Evolutionary conservation across 1,140 invertebrate species (phyloP), one percentile per base, ranked within the genome.

Genomic region (Lepidurus couesii): DNA sequence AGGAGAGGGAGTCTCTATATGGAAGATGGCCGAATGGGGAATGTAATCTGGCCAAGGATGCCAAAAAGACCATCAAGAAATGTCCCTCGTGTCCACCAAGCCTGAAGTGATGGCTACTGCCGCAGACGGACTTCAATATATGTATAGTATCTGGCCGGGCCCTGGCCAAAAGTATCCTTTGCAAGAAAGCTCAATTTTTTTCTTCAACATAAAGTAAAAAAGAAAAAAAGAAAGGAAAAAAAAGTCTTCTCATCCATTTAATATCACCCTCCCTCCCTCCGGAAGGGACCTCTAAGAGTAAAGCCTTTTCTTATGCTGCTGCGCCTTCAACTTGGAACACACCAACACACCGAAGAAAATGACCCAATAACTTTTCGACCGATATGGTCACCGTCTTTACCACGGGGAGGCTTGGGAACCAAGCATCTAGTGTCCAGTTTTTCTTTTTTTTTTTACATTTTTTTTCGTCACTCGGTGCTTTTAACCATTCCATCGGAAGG

Each of bases 41-140:
- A 65, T 65, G 53, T 65, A 65, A 65, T 65, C 53, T 65, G 53
- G 53, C 53, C 53, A 65, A 65, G 53, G 53, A 65, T 65, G 53
- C 53, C 53, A 65, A 65, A 65, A 65, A 65, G 53, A 65, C 53
- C 53, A 65, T 65, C 53, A 65, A 65, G 53, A 65, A 65, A 65
- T 65, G 53, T 65, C 53, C 53, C 53, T 65, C 53, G 53, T 65
- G 53, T 65, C 53, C 53, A 65, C 53, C 53, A 65, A 65, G 53
- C 53, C 53, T 65, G 53, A 65, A 65, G 53, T 65, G 53, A 65
- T 65, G 53, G 53, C 53, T 65, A 65, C 53, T 65, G 53, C 53
- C 53, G 53, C 13, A 65, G 53, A 65, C 53, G 53, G 53, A 65
- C 53, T 65, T 65, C 53, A 65, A 65, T 65, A 65, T 65, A 65